These are phyloP conservation scores for Harpegnathos saltator DNA, from an alignment of 1,140 invertebrate species.

Conservation along the genomic window DNA sequence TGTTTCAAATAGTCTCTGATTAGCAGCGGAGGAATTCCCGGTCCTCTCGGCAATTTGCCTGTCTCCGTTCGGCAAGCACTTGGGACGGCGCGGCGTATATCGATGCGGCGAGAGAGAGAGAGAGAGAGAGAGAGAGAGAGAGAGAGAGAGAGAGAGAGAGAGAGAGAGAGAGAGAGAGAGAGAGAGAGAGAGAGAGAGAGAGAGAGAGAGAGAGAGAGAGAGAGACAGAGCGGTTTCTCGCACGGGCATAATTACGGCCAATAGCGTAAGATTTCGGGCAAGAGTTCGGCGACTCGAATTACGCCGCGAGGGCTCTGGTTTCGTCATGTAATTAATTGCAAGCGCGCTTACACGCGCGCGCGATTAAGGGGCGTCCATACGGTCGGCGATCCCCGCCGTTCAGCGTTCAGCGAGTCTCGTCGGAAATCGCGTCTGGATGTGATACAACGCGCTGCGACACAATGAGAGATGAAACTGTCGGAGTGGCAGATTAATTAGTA, in stretches of 20 bases:
- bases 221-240: not conserved
- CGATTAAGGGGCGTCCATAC: not conserved
- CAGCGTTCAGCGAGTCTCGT: too few relatives aligned
- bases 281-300: constrained; percentile 29
- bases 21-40: not conserved
- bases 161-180: too few relatives aligned
- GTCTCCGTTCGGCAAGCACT: not conserved
- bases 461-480: too few relatives aligned
- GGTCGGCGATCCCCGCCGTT: not conserved
- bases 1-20: too few relatives aligned
- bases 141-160: too few relatives aligned
- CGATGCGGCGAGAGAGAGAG: not conserved
- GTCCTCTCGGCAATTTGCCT: not conserved
- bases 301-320: constrained; percentile 6
- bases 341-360: not conserved
- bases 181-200: too few relatives aligned
- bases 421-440: too few relatives aligned
- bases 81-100: not conserved
- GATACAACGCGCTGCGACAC: too few relatives aligned
- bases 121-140: too few relatives aligned
- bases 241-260: constrained; percentile 11
- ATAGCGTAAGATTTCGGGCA: constrained; percentile 44
- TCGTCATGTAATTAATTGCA: constrained; percentile 40
- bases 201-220: too few relatives aligned
- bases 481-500: too few relatives aligned